Conservation (phyloP, 2,888 invertebrate species). For the Napeogenes sylphis region DNA sequence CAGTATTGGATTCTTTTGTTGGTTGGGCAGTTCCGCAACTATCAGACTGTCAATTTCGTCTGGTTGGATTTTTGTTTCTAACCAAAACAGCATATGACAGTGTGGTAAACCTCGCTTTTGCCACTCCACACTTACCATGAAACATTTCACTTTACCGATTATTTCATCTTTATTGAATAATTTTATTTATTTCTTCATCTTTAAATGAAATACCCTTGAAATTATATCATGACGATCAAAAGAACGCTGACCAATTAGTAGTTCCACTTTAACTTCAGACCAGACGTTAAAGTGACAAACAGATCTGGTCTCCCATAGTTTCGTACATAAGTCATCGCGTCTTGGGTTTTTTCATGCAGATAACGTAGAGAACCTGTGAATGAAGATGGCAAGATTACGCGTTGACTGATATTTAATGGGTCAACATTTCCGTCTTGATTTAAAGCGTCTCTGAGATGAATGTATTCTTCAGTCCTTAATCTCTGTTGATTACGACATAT, state of each 20-base stretch:
- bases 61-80: constrained; percentile 37
- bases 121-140: constrained; percentile 37
- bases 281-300: constrained; percentile 26
- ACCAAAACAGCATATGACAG: constrained; percentile 38
- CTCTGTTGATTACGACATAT: constrained; percentile 7
- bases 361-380: constrained; percentile 31
- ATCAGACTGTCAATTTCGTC: constrained; percentile 43
- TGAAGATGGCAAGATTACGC: constrained; percentile 29
- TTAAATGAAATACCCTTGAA: constrained; percentile 27
- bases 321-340: too few species aligned
- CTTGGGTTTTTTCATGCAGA: constrained; percentile 28
- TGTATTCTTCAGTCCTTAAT: constrained; percentile 17
- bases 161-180: constrained; percentile 23
- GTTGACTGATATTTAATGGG: constrained; percentile 20
- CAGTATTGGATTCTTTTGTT: too few species aligned
- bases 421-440: constrained; percentile 20
- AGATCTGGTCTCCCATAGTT: constrained; percentile 23
- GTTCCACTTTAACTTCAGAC: constrained; percentile 16
- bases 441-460: constrained; percentile 35
- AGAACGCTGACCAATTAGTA: constrained; percentile 19
- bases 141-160: constrained; percentile 30
- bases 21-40: constrained; percentile 37
- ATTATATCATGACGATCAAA: constrained; percentile 27
- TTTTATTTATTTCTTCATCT: constrained; percentile 22
- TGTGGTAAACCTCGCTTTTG: constrained; percentile 39